Evolutionary conservation across 2,888 invertebrate genomes (phyloP).

Genomic region (Hydroisotoma schaefferi): DNA sequence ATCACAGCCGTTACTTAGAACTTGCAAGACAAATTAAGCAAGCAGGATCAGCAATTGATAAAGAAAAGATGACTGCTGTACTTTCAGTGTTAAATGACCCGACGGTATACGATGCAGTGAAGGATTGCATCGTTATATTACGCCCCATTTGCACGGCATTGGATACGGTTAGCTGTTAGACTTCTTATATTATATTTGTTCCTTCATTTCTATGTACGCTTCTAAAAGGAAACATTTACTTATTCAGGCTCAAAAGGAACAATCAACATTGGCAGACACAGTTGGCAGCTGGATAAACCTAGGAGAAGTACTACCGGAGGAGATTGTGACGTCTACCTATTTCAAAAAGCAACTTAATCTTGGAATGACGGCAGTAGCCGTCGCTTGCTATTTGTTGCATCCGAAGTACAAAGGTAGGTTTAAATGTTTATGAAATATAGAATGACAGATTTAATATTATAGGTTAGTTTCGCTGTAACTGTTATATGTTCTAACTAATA

Average conservation of each 20-base stretch:
- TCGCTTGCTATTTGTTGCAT: constrained; percentile 23
- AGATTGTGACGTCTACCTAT: constrained; percentile 3
- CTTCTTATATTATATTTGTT: no score
- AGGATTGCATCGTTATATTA: neutral
- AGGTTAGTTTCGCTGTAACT: no score
- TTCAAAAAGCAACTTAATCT: constrained; percentile 16
- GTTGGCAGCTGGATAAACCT: constrained; percentile 8
- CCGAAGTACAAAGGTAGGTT: constrained; percentile 10
- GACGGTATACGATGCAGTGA: neutral
- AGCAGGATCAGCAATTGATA: no score
- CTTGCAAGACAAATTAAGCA: constrained; percentile 10
- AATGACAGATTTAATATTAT: no score
- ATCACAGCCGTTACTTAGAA: constrained; percentile 27
- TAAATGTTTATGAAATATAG: neutral
- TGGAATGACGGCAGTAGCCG: constrained; percentile 4
- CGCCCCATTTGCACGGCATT: constrained; percentile 18
- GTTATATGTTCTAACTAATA: no score
- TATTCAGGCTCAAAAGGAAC: no score
- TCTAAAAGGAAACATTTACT: no score
- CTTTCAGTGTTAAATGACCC: constrained; percentile 2
- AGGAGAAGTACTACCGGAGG: neutral
- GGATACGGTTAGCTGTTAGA: constrained; percentile 24
- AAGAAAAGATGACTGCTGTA: neutral
- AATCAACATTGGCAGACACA: constrained; percentile 15
- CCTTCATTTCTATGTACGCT: no score